Evolutionary conservation across 2,888 invertebrate species (phyloP).

Genomic region (Blera fallax): DNA sequence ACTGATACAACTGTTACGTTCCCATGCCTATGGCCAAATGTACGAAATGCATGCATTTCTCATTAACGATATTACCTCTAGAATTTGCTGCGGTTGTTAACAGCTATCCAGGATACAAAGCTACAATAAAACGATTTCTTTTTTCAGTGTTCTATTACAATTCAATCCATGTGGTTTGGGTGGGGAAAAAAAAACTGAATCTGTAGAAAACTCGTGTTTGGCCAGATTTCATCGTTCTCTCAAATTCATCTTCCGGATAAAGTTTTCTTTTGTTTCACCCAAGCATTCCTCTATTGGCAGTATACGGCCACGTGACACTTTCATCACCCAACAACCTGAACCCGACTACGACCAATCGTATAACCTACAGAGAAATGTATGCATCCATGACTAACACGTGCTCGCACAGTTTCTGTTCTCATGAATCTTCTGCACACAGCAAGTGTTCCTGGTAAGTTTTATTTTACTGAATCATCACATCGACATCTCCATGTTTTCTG

Average conservation of each 20-base stretch:
- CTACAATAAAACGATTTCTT: background rate
- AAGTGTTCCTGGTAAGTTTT: slow-evolving; percentile 7
- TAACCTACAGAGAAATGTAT: slow-evolving; percentile 20
- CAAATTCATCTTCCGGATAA: slow-evolving; percentile 20
- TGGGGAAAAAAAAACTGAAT: background rate
- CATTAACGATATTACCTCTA: background rate
- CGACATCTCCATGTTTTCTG: slow-evolving; percentile 16
- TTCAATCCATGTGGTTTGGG: slow-evolving; percentile 7
- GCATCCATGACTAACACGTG: slow-evolving; percentile 53
- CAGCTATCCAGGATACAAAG: background rate
- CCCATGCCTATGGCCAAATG: background rate
- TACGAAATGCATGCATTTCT: background rate
- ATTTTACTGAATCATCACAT: slow-evolving; percentile 17
- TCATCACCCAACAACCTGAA: slow-evolving; percentile 17
- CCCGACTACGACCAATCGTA: slow-evolving; percentile 14
- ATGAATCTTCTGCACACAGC: slow-evolving; percentile 44
- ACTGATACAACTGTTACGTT: slow-evolving; percentile 4
- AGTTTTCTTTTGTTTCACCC: slow-evolving; percentile 19
- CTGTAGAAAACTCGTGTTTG: slow-evolving; percentile 39
- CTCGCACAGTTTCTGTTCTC: slow-evolving; percentile 37
- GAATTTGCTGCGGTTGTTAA: background rate
- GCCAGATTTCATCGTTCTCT: slow-evolving; percentile 36
- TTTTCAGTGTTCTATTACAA: background rate
- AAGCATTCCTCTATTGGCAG: background rate
- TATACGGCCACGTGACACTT: slow-evolving; percentile 55